Base-by-base conservation (phyloP, 2,113 vertebrate genomes). In the Trematocara stigmaticum region DNA sequence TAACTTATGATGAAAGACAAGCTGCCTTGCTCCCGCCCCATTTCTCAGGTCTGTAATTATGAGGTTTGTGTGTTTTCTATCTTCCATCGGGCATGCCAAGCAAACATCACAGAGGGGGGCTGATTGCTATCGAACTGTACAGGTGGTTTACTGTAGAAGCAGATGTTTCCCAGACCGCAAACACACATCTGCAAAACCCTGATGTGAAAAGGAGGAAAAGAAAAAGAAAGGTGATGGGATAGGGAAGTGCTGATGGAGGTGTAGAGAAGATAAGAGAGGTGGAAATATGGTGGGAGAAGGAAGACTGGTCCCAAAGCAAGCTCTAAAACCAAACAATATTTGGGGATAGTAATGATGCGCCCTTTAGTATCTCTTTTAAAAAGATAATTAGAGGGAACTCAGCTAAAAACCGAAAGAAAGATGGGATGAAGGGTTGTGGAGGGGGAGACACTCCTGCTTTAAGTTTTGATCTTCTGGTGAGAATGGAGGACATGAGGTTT, bases 1-100 rank as follows among this genome's bases (percentile, higher is more conserved):
- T 93, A 92, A 87, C 91, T 94, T 91, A 79, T 83, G 89, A 93
- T 93, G 92, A 94, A 92, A 94, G 92, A 94, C 91, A 79, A 89
- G 86, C 89, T 45, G 83, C 57, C 79, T 85, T 51, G 74, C 83
- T 74, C 86, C 80, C 76, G 52, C 82, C 85, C 55, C 42, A 3
- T 56, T 87, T 57, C 82, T 78, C 82, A 42, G 89, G 35, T 89
- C 92, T 94, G 94, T 94, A 92, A 95, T 95, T 94, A 94, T 78
- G 71, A 92, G 84, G 80, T 89, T 89, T 86, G 83, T 61, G 80
- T 76, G 83, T 85, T 92, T 88, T 87, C 83, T 81, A 86, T 84
- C 76, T 92, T 91, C 90, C 90, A 42, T 31, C 59, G 81, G 81
- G 88, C 81, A 87, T 87, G 93, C 90, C 87, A 92, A 81, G 85